Conservation (phyloP, 1,140 invertebrate genomes). For the Drosophila parvula region DNA sequence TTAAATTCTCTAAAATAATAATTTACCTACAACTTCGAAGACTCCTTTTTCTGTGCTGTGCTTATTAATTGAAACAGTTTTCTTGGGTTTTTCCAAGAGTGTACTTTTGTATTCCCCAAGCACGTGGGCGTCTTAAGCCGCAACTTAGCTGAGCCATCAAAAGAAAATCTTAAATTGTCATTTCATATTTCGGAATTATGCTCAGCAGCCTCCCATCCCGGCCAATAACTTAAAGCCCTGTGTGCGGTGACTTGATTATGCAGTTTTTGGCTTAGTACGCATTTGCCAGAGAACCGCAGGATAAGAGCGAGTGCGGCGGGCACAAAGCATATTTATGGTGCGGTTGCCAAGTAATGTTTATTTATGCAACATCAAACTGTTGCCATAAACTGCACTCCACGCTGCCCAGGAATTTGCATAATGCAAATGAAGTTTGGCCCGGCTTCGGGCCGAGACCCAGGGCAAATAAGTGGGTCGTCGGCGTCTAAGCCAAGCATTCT, state of each 20-base stretch:
- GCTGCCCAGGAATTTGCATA: slow-evolving; percentile 61
- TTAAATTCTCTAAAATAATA: not conserved
- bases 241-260: slow-evolving; percentile 65
- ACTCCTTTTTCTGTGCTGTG: not conserved
- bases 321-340: slow-evolving; percentile 68
- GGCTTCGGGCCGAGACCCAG: slow-evolving; percentile 12
- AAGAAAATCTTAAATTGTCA: slow-evolving; percentile 66
- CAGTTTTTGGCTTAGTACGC: slow-evolving; percentile 56
- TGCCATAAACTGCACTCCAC: slow-evolving; percentile 44
- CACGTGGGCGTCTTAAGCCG: slow-evolving; percentile 43
- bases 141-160: slow-evolving; percentile 38
- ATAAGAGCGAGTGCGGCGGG: slow-evolving; percentile 37
- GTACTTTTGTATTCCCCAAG: slow-evolving; percentile 15
- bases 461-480: slow-evolving; percentile 40
- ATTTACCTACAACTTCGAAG: not conserved
- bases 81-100: not conserved
- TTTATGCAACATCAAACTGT: slow-evolving; percentile 65
- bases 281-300: slow-evolving; percentile 40
- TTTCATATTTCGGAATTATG: slow-evolving; percentile 58
- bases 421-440: slow-evolving; percentile 55
- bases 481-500: slow-evolving; percentile 3
- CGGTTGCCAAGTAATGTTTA: slow-evolving; percentile 71
- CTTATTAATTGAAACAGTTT: slow-evolving; percentile 24
- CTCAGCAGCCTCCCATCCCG: slow-evolving; percentile 10
- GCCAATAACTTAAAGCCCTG: slow-evolving; percentile 44